A percentile compares a stretch with the other conserved stretches of the same genome.
phyloP scores from a whole-genome alignment of 2,888 invertebrate genomes.

The Oscheius onirici region DNA sequence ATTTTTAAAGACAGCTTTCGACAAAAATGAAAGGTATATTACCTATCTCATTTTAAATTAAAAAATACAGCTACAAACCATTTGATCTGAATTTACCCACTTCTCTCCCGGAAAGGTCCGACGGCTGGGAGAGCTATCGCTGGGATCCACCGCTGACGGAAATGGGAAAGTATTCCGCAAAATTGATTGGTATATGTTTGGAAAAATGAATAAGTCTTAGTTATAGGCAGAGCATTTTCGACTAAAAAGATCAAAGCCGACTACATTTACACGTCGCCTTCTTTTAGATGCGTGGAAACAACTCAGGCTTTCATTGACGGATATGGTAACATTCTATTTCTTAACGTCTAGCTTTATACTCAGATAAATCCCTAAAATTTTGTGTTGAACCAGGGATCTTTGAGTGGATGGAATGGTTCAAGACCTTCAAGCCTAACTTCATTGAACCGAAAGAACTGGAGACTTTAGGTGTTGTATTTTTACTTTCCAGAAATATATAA shows the following conservation, averaged over 20 bases:
- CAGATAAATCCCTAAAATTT: background rate
- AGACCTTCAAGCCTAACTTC: background rate
- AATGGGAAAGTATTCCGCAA: background rate
- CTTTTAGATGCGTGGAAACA: background rate
- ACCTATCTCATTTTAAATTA: background rate
- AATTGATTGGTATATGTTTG: background rate
- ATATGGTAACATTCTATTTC: background rate
- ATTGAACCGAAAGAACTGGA: background rate
- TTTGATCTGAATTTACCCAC: background rate
- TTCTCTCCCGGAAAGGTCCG: background rate
- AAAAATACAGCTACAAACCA: background rate
- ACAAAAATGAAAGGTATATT: background rate
- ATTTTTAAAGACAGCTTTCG: background rate
- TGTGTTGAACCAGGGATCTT: background rate
- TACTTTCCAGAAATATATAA: too few species aligned
- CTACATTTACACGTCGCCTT: background rate
- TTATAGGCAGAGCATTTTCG: background rate
- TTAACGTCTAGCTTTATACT: background rate
- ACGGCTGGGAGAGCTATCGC: background rate
- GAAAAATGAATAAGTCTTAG: too few species aligned
- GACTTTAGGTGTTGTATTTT: too few species aligned
- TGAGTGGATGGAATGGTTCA: conserved; percentile 2
- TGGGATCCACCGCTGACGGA: conserved; percentile 1
- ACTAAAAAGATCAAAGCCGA: background rate
- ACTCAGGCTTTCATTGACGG: background rate